Evolutionary conservation across 2,113 vertebrate genomes (phyloP).

Genomic region (Pangasianodon gigas): DNA sequence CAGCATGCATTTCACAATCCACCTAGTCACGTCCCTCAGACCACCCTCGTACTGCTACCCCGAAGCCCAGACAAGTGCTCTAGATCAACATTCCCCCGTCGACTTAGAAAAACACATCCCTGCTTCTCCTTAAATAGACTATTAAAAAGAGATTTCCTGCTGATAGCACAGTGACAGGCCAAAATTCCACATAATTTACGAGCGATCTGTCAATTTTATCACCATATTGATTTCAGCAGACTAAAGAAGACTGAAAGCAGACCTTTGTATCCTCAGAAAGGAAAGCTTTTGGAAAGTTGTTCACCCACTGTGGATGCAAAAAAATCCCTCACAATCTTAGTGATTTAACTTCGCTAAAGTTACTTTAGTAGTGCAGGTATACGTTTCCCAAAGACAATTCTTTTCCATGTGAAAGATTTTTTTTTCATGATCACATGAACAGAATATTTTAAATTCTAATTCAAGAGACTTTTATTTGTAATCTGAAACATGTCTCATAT

Average conservation of each 20-base stretch:
- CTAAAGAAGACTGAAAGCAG: constrained; percentile 33
- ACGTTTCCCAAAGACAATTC: background rate
- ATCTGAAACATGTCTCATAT: background rate
- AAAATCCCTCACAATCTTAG: background rate
- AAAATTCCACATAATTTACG: constrained; percentile 61
- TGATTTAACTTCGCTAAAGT: background rate
- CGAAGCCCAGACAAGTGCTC: constrained; percentile 45
- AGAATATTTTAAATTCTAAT: background rate
- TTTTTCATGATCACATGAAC: background rate
- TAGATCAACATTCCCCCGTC: constrained; percentile 62
- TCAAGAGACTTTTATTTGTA: background rate
- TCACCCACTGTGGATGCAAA: background rate
- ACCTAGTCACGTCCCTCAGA: constrained; percentile 15
- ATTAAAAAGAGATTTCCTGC: constrained; percentile 70
- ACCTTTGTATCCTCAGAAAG: constrained; percentile 46
- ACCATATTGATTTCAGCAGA: constrained; percentile 59
- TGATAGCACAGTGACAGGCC: constrained; percentile 57
- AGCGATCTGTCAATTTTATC: constrained; percentile 61
- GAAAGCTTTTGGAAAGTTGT: constrained; percentile 36
- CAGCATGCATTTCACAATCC: constrained; percentile 53
- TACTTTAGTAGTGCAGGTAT: constrained; percentile 34
- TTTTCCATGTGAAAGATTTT: background rate
- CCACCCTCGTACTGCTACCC: constrained; percentile 44
- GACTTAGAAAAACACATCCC: constrained; percentile 63
- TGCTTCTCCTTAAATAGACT: constrained; percentile 56